Evolutionary conservation across 2,797 vertebrate genomes (phyloP), one percentile per base, ranked within the genome.

Genomic region (Myotis pilosus): DNA sequence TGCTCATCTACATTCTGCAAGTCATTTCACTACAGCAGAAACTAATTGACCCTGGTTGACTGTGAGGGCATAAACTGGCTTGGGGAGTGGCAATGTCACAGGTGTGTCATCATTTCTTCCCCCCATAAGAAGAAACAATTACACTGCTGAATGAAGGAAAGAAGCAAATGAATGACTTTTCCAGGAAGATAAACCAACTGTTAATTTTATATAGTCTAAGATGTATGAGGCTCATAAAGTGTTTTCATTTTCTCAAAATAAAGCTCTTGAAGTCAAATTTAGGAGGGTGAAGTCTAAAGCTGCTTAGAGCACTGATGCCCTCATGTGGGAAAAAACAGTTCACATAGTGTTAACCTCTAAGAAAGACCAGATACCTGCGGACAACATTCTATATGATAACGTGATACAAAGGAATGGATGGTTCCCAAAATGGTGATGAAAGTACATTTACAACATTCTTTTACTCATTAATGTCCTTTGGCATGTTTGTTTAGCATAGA

Each of bases 261-360:
- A 38, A 96, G 83, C 94, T 96, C 0, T 87, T 17, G 25, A 91
- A 95, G 94, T 66, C 75, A 94, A 96, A 95, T 23, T 51, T 64
- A 96, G 66, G 12, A 88, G 69, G 62, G 3, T 71, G 20, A 92
- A 28, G 94, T 83, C 57, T 57, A 92, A 41, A 85, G 47, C n/a
- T 28, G 75, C 55, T 97, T 95, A 91, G 91, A 98, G 95, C 97
- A 75, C 98, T 98, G 97, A 98, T 97, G 98, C 98, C 98, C 98
- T 98, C 98, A 94, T 97, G 98, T 98, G 98, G 98, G 97, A 97
- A 97, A 94, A 91, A 55, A 85, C 94, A 75, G 97, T 97, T 94
- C 96, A 92, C 97, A 98, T 41, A 55, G 30, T 83, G 80, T 47
- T 53, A 82, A 1, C 8, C 62, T 90, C 19, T 17, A 12, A n/a